phyloP scores from a whole-genome alignment of 2,888 invertebrate genomes.

The Xestia ashworthii region DNA sequence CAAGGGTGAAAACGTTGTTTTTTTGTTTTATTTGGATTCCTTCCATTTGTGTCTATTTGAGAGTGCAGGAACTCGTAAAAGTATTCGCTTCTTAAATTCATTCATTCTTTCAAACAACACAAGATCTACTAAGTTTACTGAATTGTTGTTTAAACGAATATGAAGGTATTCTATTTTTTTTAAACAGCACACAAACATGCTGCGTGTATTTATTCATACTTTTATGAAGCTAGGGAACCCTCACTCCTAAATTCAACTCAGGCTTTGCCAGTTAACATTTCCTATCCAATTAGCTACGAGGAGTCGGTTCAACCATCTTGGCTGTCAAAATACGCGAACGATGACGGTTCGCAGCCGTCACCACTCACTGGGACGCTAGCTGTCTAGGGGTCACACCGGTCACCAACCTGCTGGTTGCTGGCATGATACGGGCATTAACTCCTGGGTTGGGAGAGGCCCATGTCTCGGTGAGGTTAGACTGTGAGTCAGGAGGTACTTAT shows the following conservation, averaged over 20 bases:
- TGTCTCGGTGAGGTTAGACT: neutral
- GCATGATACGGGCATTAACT: conserved; percentile 42
- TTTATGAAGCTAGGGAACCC: conserved; percentile 1
- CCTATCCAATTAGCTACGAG: conserved; percentile 39
- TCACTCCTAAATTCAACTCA: neutral
- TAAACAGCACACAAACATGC: neutral
- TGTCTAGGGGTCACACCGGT: conserved; percentile 46
- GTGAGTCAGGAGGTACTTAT: neutral
- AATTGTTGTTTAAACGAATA: neutral
- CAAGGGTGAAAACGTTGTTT: neutral
- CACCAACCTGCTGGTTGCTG: conserved; percentile 46
- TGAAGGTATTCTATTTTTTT: neutral
- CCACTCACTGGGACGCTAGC: conserved; percentile 33
- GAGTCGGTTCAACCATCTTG: conserved; percentile 47
- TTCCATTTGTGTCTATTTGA: neutral
- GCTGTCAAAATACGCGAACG: conserved; percentile 33
- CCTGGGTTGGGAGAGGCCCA: conserved; percentile 17
- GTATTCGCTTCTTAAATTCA: too few relatives aligned
- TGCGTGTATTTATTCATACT: neutral
- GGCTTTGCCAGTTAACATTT: conserved; percentile 7
- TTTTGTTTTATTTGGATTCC: neutral
- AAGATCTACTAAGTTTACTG: neutral
- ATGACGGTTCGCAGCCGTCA: conserved; percentile 43
- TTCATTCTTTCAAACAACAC: too few relatives aligned
- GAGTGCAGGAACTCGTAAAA: neutral